Evolutionary conservation across 2,113 vertebrate species (phyloP), one percentile per base, ranked within the genome.

Genomic region (Hippocampus guttulatus): DNA sequence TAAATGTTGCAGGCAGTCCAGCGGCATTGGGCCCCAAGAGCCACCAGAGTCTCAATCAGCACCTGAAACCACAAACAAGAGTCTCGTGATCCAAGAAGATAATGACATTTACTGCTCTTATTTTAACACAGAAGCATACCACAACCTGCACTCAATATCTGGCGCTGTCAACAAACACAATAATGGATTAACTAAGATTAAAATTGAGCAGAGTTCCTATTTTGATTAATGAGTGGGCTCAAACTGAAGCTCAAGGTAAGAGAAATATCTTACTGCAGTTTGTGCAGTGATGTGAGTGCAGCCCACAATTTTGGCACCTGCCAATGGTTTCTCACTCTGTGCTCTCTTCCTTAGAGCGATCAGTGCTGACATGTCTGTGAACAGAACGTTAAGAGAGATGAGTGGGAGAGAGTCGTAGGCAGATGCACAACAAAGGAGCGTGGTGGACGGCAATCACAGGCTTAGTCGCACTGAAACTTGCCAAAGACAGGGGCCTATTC

Each of bases 1-100:
- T 98, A 98, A 81, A 99, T 99, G 88, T 99, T 99, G 64, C 97
- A 99, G n/a, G 96, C 96, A 15, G 96, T 96, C 97, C 97, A 99
- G 81, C 97, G 95, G 81, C 97, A 98, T 91, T 99, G 95, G 5
- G 96, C 96, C 0, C 97, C 97, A 55, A 99, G 89, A 12, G 97
- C 96, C 68, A 95, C 95, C 69, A 99, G 91, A 1, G 97, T 98
- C 91, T 98, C 97, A 21, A 99, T 97, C 88, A 99, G 91, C 72
- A 99, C 97, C 97, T 99, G 75, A 0, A 69, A 74, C 8, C 15
- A 1, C 8, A 69, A 27, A 80, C 10, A 16, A 1, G 27, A 38
- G n/a, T n/a, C 1, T 1, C 11, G 21, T 20, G 12, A 1, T n/a
- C 21, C 3, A 8, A 49, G 23, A 16, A 67, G 51, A 57, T 9